Percentiles rank a stretch among this genome's conserved stretches.
Conservation (phyloP, 2,797 vertebrate species). For the Morelia viridis region DNA sequence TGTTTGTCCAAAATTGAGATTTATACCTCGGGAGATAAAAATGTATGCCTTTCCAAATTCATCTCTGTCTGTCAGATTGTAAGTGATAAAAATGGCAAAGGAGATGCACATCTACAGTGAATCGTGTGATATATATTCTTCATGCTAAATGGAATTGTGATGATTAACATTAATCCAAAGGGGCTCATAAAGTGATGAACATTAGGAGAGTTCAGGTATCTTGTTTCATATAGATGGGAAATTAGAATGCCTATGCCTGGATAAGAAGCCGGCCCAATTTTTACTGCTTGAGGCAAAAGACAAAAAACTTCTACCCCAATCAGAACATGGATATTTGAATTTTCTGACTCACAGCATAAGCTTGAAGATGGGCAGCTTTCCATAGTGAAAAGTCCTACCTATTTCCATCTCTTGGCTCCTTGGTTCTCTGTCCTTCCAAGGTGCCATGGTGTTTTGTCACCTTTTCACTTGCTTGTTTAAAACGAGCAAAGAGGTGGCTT, state of each 20-base stretch:
- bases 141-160: conserved; percentile 19
- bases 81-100: conserved; percentile 27
- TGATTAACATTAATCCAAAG: conserved; percentile 32
- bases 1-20: conserved; percentile 19
- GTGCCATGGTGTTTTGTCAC: not conserved
- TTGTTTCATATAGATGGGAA: not conserved
- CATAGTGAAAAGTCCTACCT: not conserved
- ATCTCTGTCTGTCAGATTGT: conserved; percentile 40
- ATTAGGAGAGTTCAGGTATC: conserved; percentile 13
- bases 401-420: not conserved
- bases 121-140: conserved; percentile 16
- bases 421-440: not conserved
- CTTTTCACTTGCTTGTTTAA: not conserved
- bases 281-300: not conserved
- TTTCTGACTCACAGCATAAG: not conserved
- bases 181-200: not conserved
- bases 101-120: conserved; percentile 13
- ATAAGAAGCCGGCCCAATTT: not conserved
- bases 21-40: conserved; percentile 20
- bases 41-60: conserved; percentile 7
- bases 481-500: not conserved
- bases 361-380: not conserved
- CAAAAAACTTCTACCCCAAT: not conserved
- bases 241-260: not conserved
- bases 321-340: not conserved